Percentiles rank a stretch among this genome's conserved stretches.
phyloP scores from a whole-genome alignment of 2,113 vertebrate genomes.

The Puma concolor region DNA sequence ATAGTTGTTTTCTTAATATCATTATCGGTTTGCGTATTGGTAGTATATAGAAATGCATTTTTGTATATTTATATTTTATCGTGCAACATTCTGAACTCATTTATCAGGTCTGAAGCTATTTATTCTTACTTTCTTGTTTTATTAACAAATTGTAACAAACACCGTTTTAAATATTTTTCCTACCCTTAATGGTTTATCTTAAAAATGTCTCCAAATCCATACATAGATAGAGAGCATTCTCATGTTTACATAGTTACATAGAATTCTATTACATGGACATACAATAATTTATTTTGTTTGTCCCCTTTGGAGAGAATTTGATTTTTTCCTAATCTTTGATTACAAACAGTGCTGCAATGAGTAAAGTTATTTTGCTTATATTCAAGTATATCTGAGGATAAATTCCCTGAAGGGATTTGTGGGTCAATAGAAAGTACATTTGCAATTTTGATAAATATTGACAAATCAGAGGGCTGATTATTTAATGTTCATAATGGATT shows the following conservation, averaged over 20 bases:
- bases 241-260: background rate
- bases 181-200: background rate
- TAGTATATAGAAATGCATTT: background rate
- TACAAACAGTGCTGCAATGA: background rate
- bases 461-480: background rate
- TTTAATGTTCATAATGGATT: background rate
- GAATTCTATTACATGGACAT: background rate
- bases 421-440: background rate
- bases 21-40: background rate
- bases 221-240: background rate
- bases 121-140: background rate
- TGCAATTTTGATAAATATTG: background rate
- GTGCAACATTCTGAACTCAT: background rate
- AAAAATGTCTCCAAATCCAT: background rate
- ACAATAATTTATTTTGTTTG: background rate
- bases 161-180: background rate
- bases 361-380: background rate
- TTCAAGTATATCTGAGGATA: background rate
- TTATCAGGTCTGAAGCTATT: background rate
- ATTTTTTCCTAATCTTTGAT: background rate
- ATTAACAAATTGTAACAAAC: background rate
- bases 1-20: background rate
- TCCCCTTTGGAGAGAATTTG: background rate
- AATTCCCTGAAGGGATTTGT: background rate
- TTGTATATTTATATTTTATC: background rate